Percentiles rank a stretch among this genome's conserved stretches.
Evolutionary conservation across 2,797 vertebrate genomes (phyloP).

Genomic region (Neomorphus geoffroyi): DNA sequence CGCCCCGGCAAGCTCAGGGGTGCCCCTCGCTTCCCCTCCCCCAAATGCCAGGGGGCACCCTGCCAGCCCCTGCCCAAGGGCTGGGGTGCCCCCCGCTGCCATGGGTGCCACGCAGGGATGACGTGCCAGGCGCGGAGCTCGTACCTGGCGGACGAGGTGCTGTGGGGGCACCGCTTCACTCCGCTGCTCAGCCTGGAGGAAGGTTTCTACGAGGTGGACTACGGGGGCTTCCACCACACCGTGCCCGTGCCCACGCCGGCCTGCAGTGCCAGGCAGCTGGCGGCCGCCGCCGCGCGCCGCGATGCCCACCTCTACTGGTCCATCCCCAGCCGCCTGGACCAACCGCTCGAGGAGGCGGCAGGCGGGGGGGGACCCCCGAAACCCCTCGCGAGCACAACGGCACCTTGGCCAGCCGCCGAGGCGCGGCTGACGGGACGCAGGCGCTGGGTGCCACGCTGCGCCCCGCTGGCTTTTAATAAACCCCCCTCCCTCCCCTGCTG

Average conservation of each 20-base stretch:
- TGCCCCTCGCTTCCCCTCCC: too few relatives aligned
- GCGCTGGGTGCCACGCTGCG: not conserved
- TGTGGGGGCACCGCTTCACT: slow-evolving; percentile 94
- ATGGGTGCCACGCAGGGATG: slow-evolving; percentile 54
- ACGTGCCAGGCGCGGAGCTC: slow-evolving; percentile 95
- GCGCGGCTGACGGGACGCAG: not conserved
- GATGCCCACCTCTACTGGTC: not conserved
- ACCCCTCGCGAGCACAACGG: not conserved
- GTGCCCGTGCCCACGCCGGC: slow-evolving; percentile 92
- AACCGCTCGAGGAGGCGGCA: not conserved
- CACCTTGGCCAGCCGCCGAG: not conserved
- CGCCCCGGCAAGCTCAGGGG: too few relatives aligned
- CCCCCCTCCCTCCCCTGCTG: not conserved
- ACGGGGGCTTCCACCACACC: slow-evolving; percentile 91
- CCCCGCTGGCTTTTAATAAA: not conserved
- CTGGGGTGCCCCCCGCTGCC: too few relatives aligned
- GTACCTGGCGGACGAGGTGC: slow-evolving; percentile 88
- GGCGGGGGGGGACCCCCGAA: not conserved
- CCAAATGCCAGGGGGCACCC: too few relatives aligned
- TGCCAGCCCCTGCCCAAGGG: not conserved
- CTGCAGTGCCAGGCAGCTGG: slow-evolving; percentile 83
- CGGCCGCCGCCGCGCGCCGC: not conserved
- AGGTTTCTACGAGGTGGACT: slow-evolving; percentile 93
- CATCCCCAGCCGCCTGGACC: not conserved
- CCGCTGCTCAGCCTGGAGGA: slow-evolving; percentile 91